These are phyloP conservation scores for Agrotis puta DNA, from an alignment of 2,888 invertebrate species.

Conservation along the genomic window DNA sequence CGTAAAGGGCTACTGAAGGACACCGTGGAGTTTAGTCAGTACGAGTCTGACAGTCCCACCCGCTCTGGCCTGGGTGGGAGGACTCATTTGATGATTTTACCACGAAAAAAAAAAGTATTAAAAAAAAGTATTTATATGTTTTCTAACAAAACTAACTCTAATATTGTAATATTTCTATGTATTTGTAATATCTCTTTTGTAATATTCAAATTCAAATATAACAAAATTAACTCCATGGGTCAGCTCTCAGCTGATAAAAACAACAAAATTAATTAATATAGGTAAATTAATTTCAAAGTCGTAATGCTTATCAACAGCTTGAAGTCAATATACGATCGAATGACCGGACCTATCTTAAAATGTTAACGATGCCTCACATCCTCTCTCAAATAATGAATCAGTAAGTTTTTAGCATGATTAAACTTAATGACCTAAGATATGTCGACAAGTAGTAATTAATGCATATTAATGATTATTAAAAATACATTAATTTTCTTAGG, in stretches of 20 bases:
- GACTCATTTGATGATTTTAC: too few relatives aligned
- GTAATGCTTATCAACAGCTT: conserved; percentile 42
- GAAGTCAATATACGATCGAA: conserved; percentile 21
- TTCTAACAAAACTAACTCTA: background rate
- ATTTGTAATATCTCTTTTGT: background rate
- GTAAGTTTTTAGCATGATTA: conserved; percentile 51
- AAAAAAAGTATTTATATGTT: too few relatives aligned
- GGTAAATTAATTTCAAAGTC: conserved; percentile 9
- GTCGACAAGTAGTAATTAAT: conserved; percentile 52
- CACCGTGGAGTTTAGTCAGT: too few relatives aligned
- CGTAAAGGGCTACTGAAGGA: too few relatives aligned
- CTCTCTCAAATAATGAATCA: conserved; percentile 47
- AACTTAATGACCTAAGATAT: conserved; percentile 40
- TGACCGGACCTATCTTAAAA: conserved; percentile 24
- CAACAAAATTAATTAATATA: conserved; percentile 12
- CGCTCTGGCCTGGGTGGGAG: too few relatives aligned
- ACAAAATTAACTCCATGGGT: conserved; percentile 1
- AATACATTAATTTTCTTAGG: conserved; percentile 32
- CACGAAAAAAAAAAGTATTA: too few relatives aligned
- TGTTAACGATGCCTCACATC: conserved; percentile 54
- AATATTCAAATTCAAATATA: background rate
- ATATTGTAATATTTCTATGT: too few relatives aligned
- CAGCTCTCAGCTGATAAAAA: conserved; percentile 17
- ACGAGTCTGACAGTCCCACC: too few relatives aligned
- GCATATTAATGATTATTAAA: conserved; percentile 41